These are phyloP conservation scores for Pterophyllum scalare DNA, from an alignment of 2,113 vertebrate species.

Conservation along the genomic window DNA sequence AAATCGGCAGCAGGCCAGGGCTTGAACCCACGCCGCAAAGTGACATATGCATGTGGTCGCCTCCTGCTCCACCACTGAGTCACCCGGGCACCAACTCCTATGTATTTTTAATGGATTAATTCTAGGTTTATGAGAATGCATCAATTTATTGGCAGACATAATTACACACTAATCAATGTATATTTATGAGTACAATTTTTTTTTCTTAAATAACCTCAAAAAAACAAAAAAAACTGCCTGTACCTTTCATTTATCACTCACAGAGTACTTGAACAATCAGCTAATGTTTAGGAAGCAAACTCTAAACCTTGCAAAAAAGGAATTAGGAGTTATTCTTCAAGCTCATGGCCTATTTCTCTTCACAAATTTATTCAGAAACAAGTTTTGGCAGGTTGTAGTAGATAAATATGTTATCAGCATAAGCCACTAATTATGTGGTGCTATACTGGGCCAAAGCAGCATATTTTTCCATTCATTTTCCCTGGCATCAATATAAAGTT, in stretches of 20 bases:
- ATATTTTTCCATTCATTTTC: constrained; percentile 14
- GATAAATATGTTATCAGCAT: constrained; percentile 6
- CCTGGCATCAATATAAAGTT: not conserved
- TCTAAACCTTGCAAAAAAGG: not conserved
- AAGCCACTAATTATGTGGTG: constrained; percentile 8
- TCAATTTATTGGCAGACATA: too few species aligned
- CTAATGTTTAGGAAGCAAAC: not conserved
- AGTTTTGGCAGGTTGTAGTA: constrained; percentile 10
- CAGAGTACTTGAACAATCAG: not conserved
- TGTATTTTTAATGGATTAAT: too few species aligned
- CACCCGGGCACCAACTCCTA: too few species aligned
- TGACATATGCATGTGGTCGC: too few species aligned
- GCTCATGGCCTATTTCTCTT: not conserved
- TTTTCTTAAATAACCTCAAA: too few species aligned
- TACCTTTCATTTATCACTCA: not conserved
- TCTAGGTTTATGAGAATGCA: too few species aligned
- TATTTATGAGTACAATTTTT: too few species aligned
- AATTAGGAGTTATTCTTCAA: not conserved
- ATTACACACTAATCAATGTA: too few species aligned
- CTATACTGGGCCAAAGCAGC: constrained; percentile 14
- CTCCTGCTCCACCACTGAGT: too few species aligned
- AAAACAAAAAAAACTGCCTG: too few species aligned
- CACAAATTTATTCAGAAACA: not conserved
- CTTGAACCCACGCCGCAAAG: too few species aligned
- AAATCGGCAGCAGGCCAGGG: too few species aligned